Evolutionary conservation across 64 coral and sea anemone genomes (phyloP).

Genomic region (Actinia tenebrosa): DNA sequence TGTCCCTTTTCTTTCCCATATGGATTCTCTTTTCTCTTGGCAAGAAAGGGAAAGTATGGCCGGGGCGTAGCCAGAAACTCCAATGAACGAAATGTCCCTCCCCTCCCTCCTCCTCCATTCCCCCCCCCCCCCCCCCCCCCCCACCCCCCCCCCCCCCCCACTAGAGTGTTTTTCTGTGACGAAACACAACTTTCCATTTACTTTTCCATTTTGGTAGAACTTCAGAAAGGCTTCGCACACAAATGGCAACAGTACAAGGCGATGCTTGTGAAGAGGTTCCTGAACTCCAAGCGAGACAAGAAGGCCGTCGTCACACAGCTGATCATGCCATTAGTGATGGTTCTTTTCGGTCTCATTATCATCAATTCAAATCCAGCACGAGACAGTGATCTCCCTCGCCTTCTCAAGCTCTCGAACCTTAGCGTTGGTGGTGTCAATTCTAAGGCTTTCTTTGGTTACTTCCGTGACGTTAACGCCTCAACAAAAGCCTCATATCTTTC

Average conservation of each 20-base stretch:
- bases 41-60: too few species aligned
- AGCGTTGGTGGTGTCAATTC: slow-evolving; percentile 52
- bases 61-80: too few species aligned
- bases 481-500: neutral
- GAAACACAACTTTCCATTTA: too few species aligned
- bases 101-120: too few species aligned
- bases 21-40: too few species aligned
- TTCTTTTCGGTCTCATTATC: slow-evolving; percentile 65
- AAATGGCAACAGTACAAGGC: slow-evolving; percentile 94
- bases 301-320: slow-evolving; percentile 77
- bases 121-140: too few species aligned
- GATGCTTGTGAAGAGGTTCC: slow-evolving; percentile 84
- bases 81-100: too few species aligned
- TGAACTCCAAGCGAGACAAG: slow-evolving; percentile 98
- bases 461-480: neutral
- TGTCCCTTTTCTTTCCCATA: too few species aligned
- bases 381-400: slow-evolving; percentile 55
- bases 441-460: slow-evolving; percentile 65
- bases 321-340: slow-evolving; percentile 68
- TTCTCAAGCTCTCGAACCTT: slow-evolving; percentile 69
- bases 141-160: too few species aligned
- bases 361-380: slow-evolving; percentile 40
- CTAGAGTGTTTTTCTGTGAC: too few species aligned
- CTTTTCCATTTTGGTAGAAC: slow-evolving; percentile 22
- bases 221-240: slow-evolving; percentile 54